Conservation (phyloP, 2,113 vertebrate species). For the Onychorhynchus coronatus region DNA sequence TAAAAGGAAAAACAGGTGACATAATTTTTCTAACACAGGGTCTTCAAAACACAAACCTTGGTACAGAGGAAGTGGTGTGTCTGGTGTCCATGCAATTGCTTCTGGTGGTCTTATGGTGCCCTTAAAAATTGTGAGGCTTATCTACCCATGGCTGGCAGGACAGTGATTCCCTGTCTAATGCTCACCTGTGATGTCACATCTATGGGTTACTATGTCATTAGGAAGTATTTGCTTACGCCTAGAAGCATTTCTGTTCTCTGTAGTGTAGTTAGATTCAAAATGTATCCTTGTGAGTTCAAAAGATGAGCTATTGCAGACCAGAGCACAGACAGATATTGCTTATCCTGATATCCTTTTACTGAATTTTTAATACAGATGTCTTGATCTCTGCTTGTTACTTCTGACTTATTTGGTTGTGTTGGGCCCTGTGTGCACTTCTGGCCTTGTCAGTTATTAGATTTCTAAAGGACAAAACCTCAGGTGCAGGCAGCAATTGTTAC, state of each 20-base stretch:
- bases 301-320: not conserved
- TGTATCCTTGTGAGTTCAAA: not conserved
- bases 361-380: not conserved
- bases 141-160: not conserved
- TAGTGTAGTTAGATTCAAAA: not conserved
- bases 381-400: not conserved
- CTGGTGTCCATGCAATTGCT: not conserved
- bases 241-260: not conserved
- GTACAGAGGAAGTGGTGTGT: not conserved
- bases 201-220: not conserved
- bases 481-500: not conserved
- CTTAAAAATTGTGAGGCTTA: not conserved
- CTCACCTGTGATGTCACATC: not conserved
- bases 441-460: not conserved
- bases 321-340: not conserved
- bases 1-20: not conserved
- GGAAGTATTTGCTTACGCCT: not conserved
- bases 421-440: not conserved
- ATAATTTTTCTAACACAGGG: not conserved
- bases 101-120: fast-evolving
- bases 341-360: not conserved
- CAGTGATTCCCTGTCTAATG: not conserved
- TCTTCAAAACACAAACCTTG: not conserved
- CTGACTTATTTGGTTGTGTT: not conserved
- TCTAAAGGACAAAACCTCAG: not conserved